Conservation (phyloP, 2,113 vertebrate genomes). For the Oriolus oriolus region DNA sequence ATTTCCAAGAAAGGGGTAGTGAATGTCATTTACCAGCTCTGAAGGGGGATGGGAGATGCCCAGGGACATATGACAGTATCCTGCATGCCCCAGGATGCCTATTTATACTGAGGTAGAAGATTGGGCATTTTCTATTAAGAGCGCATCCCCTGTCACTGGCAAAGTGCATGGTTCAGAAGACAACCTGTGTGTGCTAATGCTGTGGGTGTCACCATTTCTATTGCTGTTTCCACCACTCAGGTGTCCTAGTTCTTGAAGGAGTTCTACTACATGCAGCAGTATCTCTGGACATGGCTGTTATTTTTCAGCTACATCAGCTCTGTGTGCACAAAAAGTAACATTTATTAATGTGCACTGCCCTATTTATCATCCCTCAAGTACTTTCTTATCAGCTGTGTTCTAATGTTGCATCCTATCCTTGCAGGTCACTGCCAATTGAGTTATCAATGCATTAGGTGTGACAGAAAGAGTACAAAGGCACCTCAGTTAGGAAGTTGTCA, state of each 20-base stretch:
- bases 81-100: background rate
- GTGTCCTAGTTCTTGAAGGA: background rate
- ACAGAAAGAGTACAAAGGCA: background rate
- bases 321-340: background rate
- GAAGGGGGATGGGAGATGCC: slow-evolving; percentile 22
- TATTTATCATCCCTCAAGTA: background rate
- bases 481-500: background rate
- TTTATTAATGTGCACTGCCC: background rate
- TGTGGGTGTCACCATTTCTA: background rate
- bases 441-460: background rate
- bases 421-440: background rate
- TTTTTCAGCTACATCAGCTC: background rate
- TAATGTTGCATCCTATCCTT: background rate
- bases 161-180: background rate
- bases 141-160: background rate
- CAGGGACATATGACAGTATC: background rate
- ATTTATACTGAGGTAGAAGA: background rate
- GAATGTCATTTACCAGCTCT: slow-evolving; percentile 49
- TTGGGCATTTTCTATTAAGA: background rate
- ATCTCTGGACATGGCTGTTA: background rate
- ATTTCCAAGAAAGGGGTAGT: slow-evolving; percentile 65
- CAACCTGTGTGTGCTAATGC: background rate
- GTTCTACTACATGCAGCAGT: background rate
- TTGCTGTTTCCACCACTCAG: background rate
- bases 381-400: background rate